phyloP scores from a whole-genome alignment of 35 echinoderm and acorn worm genomes.

The Chiridota heheva region DNA sequence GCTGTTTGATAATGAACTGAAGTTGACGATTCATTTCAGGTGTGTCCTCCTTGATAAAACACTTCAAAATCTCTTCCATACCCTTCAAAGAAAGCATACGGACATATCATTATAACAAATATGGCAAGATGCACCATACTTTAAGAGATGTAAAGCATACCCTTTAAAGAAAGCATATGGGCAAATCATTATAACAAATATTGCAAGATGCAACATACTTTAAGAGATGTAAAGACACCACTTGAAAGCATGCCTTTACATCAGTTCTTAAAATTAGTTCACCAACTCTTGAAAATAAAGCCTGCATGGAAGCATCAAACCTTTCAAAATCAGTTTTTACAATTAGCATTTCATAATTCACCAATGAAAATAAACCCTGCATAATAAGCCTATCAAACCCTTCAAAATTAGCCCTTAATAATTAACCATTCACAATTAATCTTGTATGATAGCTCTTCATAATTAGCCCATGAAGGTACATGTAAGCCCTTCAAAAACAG shows the following conservation, averaged over 20 bases:
- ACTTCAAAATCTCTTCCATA: conserved; percentile 96
- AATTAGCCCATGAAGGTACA: too few relatives aligned
- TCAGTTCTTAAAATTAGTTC: background rate
- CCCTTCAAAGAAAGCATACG: conserved; percentile 53
- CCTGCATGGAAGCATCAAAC: too few relatives aligned
- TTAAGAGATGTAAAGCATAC: conserved; percentile 54
- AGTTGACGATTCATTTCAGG: conserved; percentile 95
- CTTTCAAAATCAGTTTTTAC: too few relatives aligned
- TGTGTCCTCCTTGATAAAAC: conserved; percentile 93
- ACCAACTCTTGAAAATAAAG: too few relatives aligned
- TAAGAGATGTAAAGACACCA: conserved; percentile 55
- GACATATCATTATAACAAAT: conserved; percentile 9
- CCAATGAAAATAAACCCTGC: too few relatives aligned
- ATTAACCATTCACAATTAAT: too few relatives aligned
- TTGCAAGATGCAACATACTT: background rate
- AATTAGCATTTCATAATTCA: too few relatives aligned
- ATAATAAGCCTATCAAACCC: too few relatives aligned
- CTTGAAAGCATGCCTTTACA: conserved; percentile 26
- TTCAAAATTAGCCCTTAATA: too few relatives aligned
- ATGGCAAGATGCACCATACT: background rate
- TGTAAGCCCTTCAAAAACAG: too few relatives aligned
- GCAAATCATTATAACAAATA: conserved; percentile 12
- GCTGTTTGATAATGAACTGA: conserved; percentile 98
- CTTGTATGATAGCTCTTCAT: too few relatives aligned
- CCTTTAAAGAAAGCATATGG: conserved; percentile 43